Base-by-base conservation (phyloP, 2,888 invertebrate species). In the Aquatica leii region DNA sequence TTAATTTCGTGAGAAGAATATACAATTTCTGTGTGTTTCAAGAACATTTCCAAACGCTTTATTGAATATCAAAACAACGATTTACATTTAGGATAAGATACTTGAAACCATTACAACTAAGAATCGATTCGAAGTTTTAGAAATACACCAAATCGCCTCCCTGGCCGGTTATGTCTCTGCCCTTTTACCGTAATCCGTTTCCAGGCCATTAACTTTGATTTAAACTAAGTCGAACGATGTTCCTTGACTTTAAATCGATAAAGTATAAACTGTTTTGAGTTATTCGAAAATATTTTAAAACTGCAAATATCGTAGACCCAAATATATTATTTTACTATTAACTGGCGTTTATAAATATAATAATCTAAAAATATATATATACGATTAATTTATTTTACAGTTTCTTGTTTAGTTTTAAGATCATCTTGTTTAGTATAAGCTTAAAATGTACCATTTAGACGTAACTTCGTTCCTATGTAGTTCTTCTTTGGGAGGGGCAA, bases 161-260 rank as follows among this genome's bases (percentile, higher is more conserved):
- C 50, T 50, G 50, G 50, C 34, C 50, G 31, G 31, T 24, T 50
- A 50, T 34, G 50, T 50, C 34, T 20, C 50, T 50, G 50, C 15
- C 50, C 50, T 14, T 50, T 50, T 50, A 34, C 50, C 34, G 50
- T 24, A 50, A 50, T 21, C 31, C 50, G 31, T 50, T 50, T 50
- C 31, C 50, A 50, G 31, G 15, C 50, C 50, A 50, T 50, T 50
- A 50, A 21, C 50, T 50, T 24, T 24, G 34, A 34, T 50, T 34
- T 50, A 50, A 50, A 50, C 24, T 50, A 12, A 34, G 24, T 1
- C n/a, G 50, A 50, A 50, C 21, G 24, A 50, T 14, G 24, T 21
- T 20, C 49, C 12, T 14, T 34, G n/a, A 24, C 15, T 21, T 11
- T 24, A 50, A 50, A 50, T 50, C 50, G 14, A 50, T 34, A 24